Conservation (phyloP, 2,113 vertebrate species). For the Abramis brama region DNA sequence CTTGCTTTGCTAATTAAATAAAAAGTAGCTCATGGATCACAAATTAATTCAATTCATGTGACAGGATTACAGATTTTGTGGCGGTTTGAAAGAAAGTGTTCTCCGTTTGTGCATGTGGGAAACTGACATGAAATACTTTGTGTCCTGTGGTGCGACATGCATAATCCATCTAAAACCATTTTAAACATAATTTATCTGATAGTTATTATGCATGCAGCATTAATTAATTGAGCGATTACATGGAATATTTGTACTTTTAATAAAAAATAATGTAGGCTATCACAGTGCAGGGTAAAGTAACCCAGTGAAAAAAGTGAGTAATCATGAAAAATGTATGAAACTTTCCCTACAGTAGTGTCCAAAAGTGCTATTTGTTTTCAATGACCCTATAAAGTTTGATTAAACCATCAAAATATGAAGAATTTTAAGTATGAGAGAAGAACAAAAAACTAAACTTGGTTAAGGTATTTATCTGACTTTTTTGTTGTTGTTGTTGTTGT, state of each 20-base stretch:
- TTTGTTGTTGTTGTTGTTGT: too few species aligned
- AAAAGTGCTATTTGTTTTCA: too few species aligned
- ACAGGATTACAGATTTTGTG: background rate
- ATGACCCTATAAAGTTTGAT: too few species aligned
- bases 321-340: too few species aligned
- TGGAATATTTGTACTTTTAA: background rate
- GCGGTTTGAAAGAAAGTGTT: background rate
- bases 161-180: background rate
- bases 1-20: background rate
- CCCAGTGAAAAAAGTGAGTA: background rate
- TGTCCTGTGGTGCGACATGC: background rate
- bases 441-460: too few species aligned
- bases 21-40: background rate
- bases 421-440: too few species aligned
- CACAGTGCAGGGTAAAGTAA: background rate
- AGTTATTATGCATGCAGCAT: background rate
- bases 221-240: background rate
- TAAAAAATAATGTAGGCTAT: background rate
- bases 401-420: too few species aligned
- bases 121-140: background rate
- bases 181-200: background rate
- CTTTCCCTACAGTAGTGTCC: too few species aligned
- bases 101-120: background rate
- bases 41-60: background rate
- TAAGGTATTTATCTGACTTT: too few species aligned